Evolutionary conservation across 2,888 invertebrate species (phyloP).

Genomic region (Archaeoteleia sp.): DNA sequence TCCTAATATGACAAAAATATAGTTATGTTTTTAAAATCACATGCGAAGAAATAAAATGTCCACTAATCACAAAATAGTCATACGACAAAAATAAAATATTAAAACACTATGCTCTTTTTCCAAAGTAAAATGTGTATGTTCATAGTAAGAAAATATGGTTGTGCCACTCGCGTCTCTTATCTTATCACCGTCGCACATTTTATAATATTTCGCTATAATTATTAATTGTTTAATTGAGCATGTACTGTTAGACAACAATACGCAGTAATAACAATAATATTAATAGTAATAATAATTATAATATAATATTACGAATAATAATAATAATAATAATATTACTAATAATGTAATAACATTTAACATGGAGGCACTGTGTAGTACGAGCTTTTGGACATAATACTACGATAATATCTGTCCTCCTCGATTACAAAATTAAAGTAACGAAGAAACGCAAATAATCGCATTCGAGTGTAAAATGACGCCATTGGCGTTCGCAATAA

Average conservation of each 20-base stretch:
- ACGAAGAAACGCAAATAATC: constrained; percentile 18
- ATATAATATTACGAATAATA: constrained; percentile 26
- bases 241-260: constrained; percentile 45
- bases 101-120: too few relatives aligned
- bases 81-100: too few relatives aligned
- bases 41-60: too few relatives aligned
- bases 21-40: too few relatives aligned
- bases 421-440: constrained; percentile 26
- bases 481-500: constrained; percentile 30
- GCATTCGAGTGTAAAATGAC: constrained; percentile 27
- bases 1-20: too few relatives aligned
- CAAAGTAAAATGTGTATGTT: too few relatives aligned
- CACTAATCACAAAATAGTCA: too few relatives aligned
- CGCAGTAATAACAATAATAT: constrained; percentile 43
- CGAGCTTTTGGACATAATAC: constrained; percentile 39
- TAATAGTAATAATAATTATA: constrained; percentile 41
- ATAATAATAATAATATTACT: too few relatives aligned
- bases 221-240: constrained; percentile 40
- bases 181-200: constrained; percentile 26
- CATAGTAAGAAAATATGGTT: too few relatives aligned
- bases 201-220: constrained; percentile 36
- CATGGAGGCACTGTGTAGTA: constrained; percentile 40
- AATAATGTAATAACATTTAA: constrained; percentile 46
- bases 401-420: constrained; percentile 21
- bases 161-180: constrained; percentile 36